These are phyloP conservation scores for Orthonevra nobilis DNA, from an alignment of 2,888 invertebrate genomes.

Conservation along the genomic window DNA sequence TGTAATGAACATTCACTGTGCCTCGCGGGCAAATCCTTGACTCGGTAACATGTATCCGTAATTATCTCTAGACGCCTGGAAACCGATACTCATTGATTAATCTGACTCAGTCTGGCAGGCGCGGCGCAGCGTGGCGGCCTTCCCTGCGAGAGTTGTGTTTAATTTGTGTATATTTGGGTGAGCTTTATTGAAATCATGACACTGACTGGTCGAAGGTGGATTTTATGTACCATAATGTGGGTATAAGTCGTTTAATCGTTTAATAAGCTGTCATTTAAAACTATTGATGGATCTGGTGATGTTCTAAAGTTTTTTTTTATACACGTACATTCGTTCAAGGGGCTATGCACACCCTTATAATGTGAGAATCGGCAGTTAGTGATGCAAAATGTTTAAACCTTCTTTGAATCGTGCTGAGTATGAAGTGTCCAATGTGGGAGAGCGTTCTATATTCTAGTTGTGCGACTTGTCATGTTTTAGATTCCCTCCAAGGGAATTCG, in stretches of 20 bases:
- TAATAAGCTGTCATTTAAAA: background rate
- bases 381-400: no score
- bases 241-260: no score
- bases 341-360: no score
- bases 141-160: slow-evolving; percentile 4
- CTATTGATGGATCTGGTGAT: no score
- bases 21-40: slow-evolving; percentile 3
- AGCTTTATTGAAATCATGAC: slow-evolving; percentile 41
- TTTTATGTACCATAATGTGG: no score
- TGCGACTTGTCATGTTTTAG: no score
- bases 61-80: background rate
- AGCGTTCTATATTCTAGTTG: no score
- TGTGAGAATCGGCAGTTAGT: no score
- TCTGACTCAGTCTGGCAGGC: background rate
- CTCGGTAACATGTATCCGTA: background rate
- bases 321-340: no score
- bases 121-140: slow-evolving; percentile 2
- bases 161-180: slow-evolving; percentile 29
- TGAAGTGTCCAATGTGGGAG: no score
- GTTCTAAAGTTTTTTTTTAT: background rate
- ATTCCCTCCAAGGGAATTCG: no score
- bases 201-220: background rate
- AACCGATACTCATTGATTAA: background rate
- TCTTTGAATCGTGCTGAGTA: no score
- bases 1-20: slow-evolving; percentile 2